These are phyloP conservation scores for Volucella inflata DNA, from an alignment of 2,888 invertebrate genomes.

Conservation along the genomic window DNA sequence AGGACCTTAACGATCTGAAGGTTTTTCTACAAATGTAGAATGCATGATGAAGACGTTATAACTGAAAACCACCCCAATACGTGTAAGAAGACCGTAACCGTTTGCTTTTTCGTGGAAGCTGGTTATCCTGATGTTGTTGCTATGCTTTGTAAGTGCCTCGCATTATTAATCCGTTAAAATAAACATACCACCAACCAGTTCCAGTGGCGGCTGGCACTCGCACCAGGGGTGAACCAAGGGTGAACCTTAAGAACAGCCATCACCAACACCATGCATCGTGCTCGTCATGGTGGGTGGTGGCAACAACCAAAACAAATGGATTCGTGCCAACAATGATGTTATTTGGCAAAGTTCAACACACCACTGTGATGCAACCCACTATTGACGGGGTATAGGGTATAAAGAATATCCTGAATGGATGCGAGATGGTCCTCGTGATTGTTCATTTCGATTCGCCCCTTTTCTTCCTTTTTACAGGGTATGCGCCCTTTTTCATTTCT, in stretches of 20 bases:
- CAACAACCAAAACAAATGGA: conserved; percentile 73
- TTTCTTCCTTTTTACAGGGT: conserved; percentile 43
- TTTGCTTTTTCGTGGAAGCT: conserved; percentile 53
- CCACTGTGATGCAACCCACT: conserved; percentile 11
- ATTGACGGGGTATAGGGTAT: conserved; percentile 5
- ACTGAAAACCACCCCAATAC: conserved; percentile 22
- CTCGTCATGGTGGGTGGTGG: conserved; percentile 55
- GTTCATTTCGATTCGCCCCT: conserved; percentile 73
- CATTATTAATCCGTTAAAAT: conserved; percentile 75
- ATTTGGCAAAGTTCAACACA: conserved; percentile 55
- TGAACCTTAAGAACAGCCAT: no score
- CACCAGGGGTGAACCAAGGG: conserved; percentile 47
- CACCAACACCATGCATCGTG: conserved; percentile 6
- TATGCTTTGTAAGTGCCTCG: conserved; percentile 62
- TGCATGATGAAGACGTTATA: conserved; percentile 16
- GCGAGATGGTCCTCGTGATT: conserved; percentile 56
- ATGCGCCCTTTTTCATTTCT: conserved; percentile 60
- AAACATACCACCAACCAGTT: conserved; percentile 68
- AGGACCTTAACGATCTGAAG: conserved; percentile 22
- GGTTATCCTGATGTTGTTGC: conserved; percentile 55
- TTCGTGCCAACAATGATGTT: conserved; percentile 68
- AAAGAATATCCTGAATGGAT: conserved; percentile 41
- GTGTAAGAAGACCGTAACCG: conserved; percentile 32
- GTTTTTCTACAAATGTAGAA: conserved; percentile 8
- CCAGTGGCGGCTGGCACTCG: conserved; percentile 25